phyloP scores from a whole-genome alignment of 2,113 vertebrate genomes.

The Pipa parva region DNA sequence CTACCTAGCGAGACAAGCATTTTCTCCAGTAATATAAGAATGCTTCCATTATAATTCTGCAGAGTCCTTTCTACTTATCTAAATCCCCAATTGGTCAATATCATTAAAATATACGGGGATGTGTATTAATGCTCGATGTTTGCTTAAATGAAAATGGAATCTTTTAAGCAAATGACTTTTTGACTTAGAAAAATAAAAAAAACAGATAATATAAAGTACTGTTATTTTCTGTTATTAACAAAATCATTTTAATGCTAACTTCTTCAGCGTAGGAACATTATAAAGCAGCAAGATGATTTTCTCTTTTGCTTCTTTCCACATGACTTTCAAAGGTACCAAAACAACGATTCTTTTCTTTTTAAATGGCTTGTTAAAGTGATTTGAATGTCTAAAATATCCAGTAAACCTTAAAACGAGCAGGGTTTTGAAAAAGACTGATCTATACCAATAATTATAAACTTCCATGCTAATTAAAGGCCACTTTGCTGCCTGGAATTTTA shows the following conservation, averaged over 20 bases:
- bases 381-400: too few relatives aligned
- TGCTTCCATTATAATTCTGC: neutral
- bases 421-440: too few relatives aligned
- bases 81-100: conserved; percentile 12
- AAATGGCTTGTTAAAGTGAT: too few relatives aligned
- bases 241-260: neutral
- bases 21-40: conserved; percentile 5
- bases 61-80: conserved; percentile 1
- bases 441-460: too few relatives aligned
- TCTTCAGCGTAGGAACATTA: too few relatives aligned
- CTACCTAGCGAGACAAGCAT: neutral
- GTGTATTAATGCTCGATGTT: neutral
- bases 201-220: neutral
- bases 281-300: too few relatives aligned
- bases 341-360: too few relatives aligned
- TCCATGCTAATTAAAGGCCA: too few relatives aligned
- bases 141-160: conserved; percentile 1
- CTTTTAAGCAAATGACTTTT: conserved; percentile 4
- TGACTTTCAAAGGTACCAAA: too few relatives aligned
- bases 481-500: too few relatives aligned
- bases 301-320: too few relatives aligned
- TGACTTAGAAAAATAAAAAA: neutral
- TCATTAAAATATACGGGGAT: neutral
- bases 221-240: neutral
- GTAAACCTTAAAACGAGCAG: too few relatives aligned